Conservation (phyloP, 2,797 vertebrate genomes). For the Sebastes iracundus region DNA sequence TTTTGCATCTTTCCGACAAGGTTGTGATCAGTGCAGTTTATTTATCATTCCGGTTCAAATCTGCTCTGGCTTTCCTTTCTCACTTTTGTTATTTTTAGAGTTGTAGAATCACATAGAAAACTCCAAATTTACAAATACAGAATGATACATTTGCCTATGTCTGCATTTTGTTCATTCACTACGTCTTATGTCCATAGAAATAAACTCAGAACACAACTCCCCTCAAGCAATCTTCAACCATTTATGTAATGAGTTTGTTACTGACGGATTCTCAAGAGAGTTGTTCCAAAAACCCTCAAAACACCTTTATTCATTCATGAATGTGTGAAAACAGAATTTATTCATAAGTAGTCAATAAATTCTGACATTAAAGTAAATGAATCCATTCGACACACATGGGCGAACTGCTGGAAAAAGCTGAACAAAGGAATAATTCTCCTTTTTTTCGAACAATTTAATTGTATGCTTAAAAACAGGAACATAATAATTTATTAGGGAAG, state of each 20-base stretch:
- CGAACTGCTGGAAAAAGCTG: background rate
- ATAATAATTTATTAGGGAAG: background rate
- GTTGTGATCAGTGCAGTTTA: background rate
- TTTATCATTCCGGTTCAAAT: background rate
- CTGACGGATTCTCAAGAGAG: background rate
- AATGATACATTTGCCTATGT: background rate
- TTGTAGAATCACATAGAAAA: background rate
- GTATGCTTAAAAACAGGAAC: background rate
- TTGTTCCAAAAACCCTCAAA: constrained; percentile 33
- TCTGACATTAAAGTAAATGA: background rate
- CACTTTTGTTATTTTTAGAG: background rate
- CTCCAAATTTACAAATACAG: accelerated
- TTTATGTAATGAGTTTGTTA: constrained; percentile 16
- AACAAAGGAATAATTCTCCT: background rate
- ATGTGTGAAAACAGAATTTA: constrained; percentile 1
- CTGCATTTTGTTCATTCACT: background rate
- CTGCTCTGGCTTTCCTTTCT: background rate
- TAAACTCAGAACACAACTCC: background rate
- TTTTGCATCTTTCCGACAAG: background rate
- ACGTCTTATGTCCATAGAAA: background rate
- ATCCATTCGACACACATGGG: constrained; percentile 5
- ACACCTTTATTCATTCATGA: background rate
- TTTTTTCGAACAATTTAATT: background rate
- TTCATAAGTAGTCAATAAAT: constrained; percentile 15
- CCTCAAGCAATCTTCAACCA: background rate